phyloP scores from a whole-genome alignment of 2,113 vertebrate genomes.

The Gobiocypris rarus region DNA sequence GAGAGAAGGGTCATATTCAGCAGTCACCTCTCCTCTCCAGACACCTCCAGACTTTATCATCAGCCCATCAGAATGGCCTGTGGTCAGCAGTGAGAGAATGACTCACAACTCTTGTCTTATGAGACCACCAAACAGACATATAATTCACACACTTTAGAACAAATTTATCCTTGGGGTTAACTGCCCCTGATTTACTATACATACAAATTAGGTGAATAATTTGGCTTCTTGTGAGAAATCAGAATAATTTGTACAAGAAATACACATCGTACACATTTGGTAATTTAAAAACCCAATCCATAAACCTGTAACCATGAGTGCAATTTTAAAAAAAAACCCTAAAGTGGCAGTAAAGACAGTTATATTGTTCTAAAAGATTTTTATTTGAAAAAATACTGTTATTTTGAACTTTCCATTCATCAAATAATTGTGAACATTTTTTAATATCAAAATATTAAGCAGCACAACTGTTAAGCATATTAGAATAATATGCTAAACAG shows the following conservation, averaged over 20 bases:
- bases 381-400: no score
- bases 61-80: conserved; percentile 33
- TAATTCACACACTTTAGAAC: background rate
- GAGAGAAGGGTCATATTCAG: conserved; percentile 36
- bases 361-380: no score
- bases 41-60: conserved; percentile 43
- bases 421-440: background rate
- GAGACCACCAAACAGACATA: background rate
- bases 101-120: background rate
- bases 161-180: background rate
- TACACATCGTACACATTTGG: no score
- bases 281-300: no score
- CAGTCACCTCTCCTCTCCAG: conserved; percentile 52
- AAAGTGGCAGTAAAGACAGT: no score
- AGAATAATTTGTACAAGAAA: no score
- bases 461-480: no score
- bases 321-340: no score
- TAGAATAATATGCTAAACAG: no score
- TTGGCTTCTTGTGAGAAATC: no score
- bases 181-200: background rate
- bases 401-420: background rate
- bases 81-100: conserved; percentile 22
- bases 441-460: background rate
- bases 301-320: no score
- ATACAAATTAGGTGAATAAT: background rate